These are phyloP conservation scores for Cerceris rybyensis DNA, from an alignment of 2,888 invertebrate species.

Conservation along the genomic window DNA sequence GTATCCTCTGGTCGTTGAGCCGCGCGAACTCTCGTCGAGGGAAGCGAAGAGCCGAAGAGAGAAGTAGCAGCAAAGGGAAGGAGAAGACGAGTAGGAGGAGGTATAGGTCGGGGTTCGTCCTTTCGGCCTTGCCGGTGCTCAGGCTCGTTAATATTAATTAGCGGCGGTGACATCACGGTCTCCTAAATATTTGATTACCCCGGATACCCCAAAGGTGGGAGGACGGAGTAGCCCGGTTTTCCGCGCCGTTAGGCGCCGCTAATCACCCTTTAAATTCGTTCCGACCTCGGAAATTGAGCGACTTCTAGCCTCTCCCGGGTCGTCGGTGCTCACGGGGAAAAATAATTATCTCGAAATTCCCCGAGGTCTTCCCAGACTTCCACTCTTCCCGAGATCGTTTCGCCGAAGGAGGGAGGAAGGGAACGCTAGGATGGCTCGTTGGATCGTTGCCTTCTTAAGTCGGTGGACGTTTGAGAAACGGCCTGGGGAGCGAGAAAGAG, in stretches of 20 bases:
- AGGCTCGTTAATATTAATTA: slow-evolving; percentile 69
- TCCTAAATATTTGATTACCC: slow-evolving; percentile 68
- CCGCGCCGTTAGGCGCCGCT: slow-evolving; percentile 48
- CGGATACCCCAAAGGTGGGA: slow-evolving; percentile 24
- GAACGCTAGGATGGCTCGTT: too few relatives aligned
- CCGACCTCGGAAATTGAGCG: slow-evolving; percentile 49
- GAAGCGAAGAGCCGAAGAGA: slow-evolving; percentile 2
- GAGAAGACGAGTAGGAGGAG: not conserved
- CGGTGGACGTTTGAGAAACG: too few relatives aligned
- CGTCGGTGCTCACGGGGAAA: slow-evolving; percentile 25
- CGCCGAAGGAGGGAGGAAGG: too few relatives aligned
- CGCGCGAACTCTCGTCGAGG: slow-evolving; percentile 33
- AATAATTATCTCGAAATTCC: slow-evolving; percentile 42
- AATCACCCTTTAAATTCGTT: slow-evolving; percentile 63
- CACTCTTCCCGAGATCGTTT: not conserved
- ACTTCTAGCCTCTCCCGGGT: slow-evolving; percentile 17
- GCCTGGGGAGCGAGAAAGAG: not conserved
- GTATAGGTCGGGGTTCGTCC: slow-evolving; percentile 40
- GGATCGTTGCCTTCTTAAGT: too few relatives aligned
- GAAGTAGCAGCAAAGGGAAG: too few relatives aligned
- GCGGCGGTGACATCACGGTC: slow-evolving; percentile 61
- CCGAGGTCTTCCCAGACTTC: not conserved
- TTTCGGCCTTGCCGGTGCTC: slow-evolving; percentile 36
- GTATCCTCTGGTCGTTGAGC: slow-evolving; percentile 16
- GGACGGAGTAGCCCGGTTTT: slow-evolving; percentile 43